Evolutionary conservation across 1,140 invertebrate genomes (phyloP), one percentile per base, ranked within the genome.

Genomic region (Drosophila subpulchrella): DNA sequence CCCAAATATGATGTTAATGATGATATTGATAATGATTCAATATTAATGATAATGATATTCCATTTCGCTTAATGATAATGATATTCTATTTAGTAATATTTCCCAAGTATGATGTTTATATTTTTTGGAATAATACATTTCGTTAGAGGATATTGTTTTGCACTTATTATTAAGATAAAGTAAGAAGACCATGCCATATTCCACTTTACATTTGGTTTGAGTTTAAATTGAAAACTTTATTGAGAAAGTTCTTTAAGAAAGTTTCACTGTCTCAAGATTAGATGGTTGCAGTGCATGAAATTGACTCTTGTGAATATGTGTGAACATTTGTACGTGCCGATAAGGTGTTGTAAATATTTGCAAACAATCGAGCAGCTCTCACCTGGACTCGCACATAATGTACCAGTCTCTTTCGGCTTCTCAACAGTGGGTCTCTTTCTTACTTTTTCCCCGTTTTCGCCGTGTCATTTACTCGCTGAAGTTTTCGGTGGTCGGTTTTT

Each of bases 341-440:
- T 85, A 86, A 78, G 59, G 38, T 59, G 68, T 30, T 59, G 58
- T 75, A 78, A 81, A 75, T 78, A 81, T 85, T 81, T 75, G 78
- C 81, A 81, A 61, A 68, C 61, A 83, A 83, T 71, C 48, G 53
- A 63, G 34, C 44, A 48, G 51, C 47, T 53, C 32, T 46, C 27
- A 27, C 27, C 41, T 39, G 51, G n/a, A 63, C 58, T 60, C 42
- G 20, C 20, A 53, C 34, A 17, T 54, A 44, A 54, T 11, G 46
- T 42, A 46, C 58, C n/a, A 15, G 47, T 50, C 38, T 20, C 42
- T 32, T 20, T 20, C 8, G 12, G 4, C 44, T 56, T 27, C 6
- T 30, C 15, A 12, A n/a, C 36, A 36, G 41, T 15, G 6, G 32
- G 32, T 42, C 7, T 42, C 34, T 13, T 12, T 13, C 59, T 54